Evolutionary conservation across 2,797 vertebrate genomes (phyloP).

Genomic region (Zenarchopterus dispar): DNA sequence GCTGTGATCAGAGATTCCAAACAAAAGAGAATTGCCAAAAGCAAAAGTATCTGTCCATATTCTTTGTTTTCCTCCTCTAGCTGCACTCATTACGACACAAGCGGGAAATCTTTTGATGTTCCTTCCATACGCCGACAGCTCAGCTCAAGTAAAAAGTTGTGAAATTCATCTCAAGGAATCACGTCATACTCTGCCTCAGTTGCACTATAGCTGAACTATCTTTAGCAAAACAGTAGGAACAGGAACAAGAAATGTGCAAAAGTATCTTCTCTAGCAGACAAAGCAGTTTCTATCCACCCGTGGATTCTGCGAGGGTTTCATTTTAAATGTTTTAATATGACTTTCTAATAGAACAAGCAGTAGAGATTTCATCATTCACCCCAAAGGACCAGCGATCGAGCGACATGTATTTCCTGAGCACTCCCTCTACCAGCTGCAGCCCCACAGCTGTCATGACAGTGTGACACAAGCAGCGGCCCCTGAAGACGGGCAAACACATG

Average conservation of each 20-base stretch:
- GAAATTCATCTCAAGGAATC: conserved; percentile 34
- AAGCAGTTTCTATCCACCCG: conserved; percentile 18
- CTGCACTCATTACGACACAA: conserved; percentile 46
- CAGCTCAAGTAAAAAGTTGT: conserved; percentile 39
- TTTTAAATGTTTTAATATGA: conserved; percentile 42
- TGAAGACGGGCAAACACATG: conserved; percentile 25
- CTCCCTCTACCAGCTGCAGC: conserved; percentile 10
- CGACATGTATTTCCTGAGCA: conserved; percentile 21
- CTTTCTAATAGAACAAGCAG: conserved; percentile 30
- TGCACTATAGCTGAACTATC: conserved; percentile 14
- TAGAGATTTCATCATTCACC: conserved; percentile 53
- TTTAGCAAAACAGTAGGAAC: conserved; percentile 11
- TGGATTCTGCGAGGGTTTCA: conserved; percentile 19
- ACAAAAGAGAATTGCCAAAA: conserved; percentile 44
- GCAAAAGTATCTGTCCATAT: conserved; percentile 37
- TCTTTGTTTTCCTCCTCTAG: conserved; percentile 56
- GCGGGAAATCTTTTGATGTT: conserved; percentile 52
- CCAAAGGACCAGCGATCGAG: conserved; percentile 10
- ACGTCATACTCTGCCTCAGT: conserved; percentile 12
- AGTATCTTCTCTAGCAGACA: conserved; percentile 24
- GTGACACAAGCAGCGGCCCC: conserved; percentile 48
- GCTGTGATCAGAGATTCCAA: conserved; percentile 34
- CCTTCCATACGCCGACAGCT: conserved; percentile 41
- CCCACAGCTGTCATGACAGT: conserved; percentile 35
- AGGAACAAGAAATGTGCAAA: conserved; percentile 8